These are phyloP conservation scores for Drosophila nannoptera DNA, from an alignment of 1,140 invertebrate genomes.

Conservation along the genomic window DNA sequence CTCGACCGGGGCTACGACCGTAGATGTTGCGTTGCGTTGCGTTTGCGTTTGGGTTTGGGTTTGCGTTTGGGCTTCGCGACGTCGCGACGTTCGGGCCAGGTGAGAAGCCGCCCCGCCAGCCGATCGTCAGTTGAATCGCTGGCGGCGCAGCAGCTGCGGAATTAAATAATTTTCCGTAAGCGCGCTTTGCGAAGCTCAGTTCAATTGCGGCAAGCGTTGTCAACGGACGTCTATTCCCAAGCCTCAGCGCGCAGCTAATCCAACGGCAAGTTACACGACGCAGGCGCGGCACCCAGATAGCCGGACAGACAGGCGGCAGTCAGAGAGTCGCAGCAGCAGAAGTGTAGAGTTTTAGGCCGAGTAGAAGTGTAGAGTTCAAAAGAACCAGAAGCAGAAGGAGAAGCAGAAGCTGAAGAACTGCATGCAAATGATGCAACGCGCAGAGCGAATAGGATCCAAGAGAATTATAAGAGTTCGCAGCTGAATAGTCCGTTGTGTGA, in stretches of 20 bases:
- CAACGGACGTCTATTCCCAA: constrained; percentile 56
- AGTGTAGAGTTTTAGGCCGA: constrained; percentile 2
- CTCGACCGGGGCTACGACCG: not conserved
- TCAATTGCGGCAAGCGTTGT: constrained; percentile 70
- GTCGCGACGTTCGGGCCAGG: not conserved
- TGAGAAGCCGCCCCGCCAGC: constrained; percentile 1
- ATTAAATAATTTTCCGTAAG: constrained; percentile 77
- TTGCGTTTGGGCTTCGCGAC: not conserved
- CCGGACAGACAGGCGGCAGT: not conserved
- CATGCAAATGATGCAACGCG: not conserved
- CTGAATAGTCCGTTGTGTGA: constrained; percentile 6
- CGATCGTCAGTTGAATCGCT: constrained; percentile 30
- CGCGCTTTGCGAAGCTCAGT: constrained; percentile 70
- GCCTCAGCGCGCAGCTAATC: constrained; percentile 15
- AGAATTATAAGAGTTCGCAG: constrained; percentile 1
- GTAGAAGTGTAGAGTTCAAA: too few relatives aligned
- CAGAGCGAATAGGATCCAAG: constrained; percentile 19
- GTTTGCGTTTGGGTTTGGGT: constrained; percentile 1
- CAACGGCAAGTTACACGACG: constrained; percentile 15
- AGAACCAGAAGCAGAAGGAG: not conserved
- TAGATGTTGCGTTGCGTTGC: not conserved
- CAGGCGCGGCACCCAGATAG: constrained; percentile 12
- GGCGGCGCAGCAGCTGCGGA: constrained; percentile 44
- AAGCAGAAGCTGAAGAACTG: constrained; percentile 1
- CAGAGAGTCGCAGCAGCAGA: not conserved